These are phyloP conservation scores for Petaurus breviceps DNA, from an alignment of 2,113 vertebrate genomes.

Conservation along the genomic window DNA sequence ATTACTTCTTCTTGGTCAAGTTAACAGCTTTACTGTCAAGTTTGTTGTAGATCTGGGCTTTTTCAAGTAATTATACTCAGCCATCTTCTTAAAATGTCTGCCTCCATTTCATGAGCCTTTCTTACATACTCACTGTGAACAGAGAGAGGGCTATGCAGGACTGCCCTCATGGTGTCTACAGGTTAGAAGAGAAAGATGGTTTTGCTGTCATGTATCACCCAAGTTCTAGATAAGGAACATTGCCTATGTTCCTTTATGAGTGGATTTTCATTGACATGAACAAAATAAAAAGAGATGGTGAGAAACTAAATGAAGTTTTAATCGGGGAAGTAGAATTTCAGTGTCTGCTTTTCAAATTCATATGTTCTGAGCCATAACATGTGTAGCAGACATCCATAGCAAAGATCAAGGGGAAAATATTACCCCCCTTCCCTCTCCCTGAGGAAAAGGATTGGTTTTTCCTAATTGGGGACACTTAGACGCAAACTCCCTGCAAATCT, in stretches of 20 bases:
- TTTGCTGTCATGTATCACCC: not conserved
- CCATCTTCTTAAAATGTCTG: not conserved
- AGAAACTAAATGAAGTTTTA: not conserved
- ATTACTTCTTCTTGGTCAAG: not conserved
- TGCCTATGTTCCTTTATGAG: not conserved
- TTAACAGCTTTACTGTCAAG: not conserved
- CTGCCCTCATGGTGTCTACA: not conserved
- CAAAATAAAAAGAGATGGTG: constrained; percentile 6
- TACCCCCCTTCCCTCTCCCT: not conserved
- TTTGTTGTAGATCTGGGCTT: not conserved
- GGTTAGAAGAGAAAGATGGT: not conserved
- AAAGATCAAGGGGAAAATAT: constrained; percentile 25
- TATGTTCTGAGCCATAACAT: not conserved
- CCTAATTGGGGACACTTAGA: constrained; percentile 18
- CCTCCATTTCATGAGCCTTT: not conserved
- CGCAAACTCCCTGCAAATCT: constrained; percentile 63
- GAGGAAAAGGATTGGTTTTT: constrained; percentile 55
- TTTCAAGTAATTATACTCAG: not conserved
- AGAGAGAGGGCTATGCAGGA: not conserved
- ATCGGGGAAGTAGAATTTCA: not conserved
- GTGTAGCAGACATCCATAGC: not conserved
- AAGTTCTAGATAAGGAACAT: not conserved
- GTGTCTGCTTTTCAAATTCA: not conserved
- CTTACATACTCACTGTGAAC: not conserved
- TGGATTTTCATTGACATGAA: not conserved